Evolutionary conservation across 2,797 vertebrate genomes (phyloP).

Genomic region (Phrynocephalus vlangalii): DNA sequence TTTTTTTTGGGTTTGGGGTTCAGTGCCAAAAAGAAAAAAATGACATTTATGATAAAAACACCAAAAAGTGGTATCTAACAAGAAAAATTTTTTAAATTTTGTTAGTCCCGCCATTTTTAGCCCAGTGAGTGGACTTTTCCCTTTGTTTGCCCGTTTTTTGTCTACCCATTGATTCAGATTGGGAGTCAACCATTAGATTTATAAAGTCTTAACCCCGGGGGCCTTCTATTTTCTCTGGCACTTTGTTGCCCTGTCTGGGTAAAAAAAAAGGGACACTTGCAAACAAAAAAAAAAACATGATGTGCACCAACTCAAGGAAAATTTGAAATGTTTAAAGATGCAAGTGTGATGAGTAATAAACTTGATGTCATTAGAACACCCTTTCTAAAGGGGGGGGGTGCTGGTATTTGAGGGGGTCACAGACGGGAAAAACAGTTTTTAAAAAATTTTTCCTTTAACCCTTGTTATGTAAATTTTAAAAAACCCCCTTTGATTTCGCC

Average conservation of each 20-base stretch:
- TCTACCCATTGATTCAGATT: too few species aligned
- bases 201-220: not conserved
- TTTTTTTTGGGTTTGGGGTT: not conserved
- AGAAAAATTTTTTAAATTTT: too few species aligned
- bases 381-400: not conserved
- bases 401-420: too few species aligned
- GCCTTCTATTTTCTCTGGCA: not conserved
- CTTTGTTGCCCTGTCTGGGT: too few species aligned
- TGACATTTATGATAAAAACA: not conserved
- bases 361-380: not conserved
- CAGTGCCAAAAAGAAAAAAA: not conserved
- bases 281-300: not conserved
- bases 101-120: too few species aligned
- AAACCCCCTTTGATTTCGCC: too few species aligned
- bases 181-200: too few species aligned
- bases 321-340: not conserved
- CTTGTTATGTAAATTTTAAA: too few species aligned
- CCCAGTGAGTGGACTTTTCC: too few species aligned
- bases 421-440: too few species aligned
- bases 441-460: too few species aligned
- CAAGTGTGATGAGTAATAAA: not conserved
- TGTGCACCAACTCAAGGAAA: not conserved
- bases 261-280: not conserved
- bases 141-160: too few species aligned
- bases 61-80: not conserved